Conservation (phyloP, 2,113 vertebrate genomes). For the Petrocephalus microphthalmus region DNA sequence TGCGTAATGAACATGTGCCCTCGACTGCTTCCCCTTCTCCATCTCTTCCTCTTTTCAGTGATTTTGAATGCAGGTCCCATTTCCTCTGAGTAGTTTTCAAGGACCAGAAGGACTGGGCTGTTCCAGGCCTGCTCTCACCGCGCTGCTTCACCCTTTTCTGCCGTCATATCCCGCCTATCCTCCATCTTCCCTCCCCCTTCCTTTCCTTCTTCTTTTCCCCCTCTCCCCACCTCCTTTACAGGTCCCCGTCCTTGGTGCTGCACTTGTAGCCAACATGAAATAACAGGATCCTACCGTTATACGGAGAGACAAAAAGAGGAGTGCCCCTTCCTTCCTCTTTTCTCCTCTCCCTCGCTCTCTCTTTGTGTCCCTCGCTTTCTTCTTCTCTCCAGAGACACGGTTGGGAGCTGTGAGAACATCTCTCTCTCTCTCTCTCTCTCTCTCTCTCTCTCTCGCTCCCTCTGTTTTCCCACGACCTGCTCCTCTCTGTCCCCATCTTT, state of each 20-base stretch:
- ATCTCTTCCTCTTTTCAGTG: conserved; percentile 13
- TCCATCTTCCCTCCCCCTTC: conserved; percentile 26
- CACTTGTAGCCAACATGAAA: conserved; percentile 32
- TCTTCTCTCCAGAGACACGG: conserved; percentile 50
- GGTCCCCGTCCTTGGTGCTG: conserved; percentile 25
- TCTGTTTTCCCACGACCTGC: not conserved
- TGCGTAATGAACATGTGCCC: not conserved
- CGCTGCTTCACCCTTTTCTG: not conserved
- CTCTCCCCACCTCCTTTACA: not conserved
- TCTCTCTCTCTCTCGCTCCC: conserved; percentile 31
- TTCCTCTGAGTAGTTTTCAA: conserved; percentile 20
- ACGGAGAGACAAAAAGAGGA: conserved; percentile 42
- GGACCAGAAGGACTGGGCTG: not conserved
- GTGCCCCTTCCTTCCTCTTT: conserved; percentile 38
- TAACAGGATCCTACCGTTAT: conserved; percentile 35
- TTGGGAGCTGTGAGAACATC: conserved; percentile 59
- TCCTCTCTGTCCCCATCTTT: conserved; percentile 34
- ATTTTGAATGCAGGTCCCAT: conserved; percentile 14
- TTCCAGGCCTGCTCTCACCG: not conserved
- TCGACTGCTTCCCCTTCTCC: conserved; percentile 11
- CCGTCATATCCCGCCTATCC: not conserved
- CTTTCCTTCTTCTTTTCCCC: conserved; percentile 12
- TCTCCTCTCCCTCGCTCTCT: conserved; percentile 30
- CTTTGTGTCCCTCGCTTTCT: conserved; percentile 33
- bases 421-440: conserved; percentile 51